Conservation (phyloP, 2,797 vertebrate genomes). For the Ataeniobius toweri region DNA sequence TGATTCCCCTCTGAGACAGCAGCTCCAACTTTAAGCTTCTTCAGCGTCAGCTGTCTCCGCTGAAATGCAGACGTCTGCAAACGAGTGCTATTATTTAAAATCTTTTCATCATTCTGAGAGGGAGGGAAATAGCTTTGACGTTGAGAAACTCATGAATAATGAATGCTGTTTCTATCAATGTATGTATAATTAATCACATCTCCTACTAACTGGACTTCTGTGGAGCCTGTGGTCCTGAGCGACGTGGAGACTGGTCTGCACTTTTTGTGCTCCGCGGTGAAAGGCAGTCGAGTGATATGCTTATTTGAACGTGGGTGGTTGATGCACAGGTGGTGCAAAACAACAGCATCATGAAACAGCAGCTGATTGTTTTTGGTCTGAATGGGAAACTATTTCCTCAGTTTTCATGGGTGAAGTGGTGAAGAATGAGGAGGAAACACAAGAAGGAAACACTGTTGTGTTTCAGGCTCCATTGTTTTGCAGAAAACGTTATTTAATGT, state of each 20-base stretch:
- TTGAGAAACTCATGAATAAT: slow-evolving; percentile 81
- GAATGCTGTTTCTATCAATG: slow-evolving; percentile 83
- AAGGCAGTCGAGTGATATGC: slow-evolving; percentile 46
- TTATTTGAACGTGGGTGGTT: slow-evolving; percentile 40
- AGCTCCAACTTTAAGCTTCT: slow-evolving; percentile 62
- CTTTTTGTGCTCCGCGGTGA: slow-evolving; percentile 50
- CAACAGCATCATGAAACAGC: slow-evolving; percentile 23
- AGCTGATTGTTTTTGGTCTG: slow-evolving; percentile 62
- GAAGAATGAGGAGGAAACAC: slow-evolving; percentile 57
- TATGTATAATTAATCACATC: slow-evolving; percentile 86
- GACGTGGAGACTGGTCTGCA: slow-evolving; percentile 69
- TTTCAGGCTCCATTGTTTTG: slow-evolving; percentile 73
- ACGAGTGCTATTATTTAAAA: slow-evolving; percentile 80
- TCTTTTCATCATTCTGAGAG: slow-evolving; percentile 82
- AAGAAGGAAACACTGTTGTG: slow-evolving; percentile 64
- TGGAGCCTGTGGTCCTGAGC: slow-evolving; percentile 76
- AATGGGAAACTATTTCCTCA: slow-evolving; percentile 61
- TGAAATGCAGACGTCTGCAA: slow-evolving; percentile 78
- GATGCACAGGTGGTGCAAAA: slow-evolving; percentile 40
- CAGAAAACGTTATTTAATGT: slow-evolving; percentile 44
- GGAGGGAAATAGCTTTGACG: slow-evolving; percentile 78
- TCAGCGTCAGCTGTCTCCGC: slow-evolving; percentile 65
- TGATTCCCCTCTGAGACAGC: slow-evolving; percentile 65
- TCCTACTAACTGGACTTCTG: slow-evolving; percentile 75
- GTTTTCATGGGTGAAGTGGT: slow-evolving; percentile 62